phyloP scores from a whole-genome alignment of 2,797 vertebrate species.

The Petrocephalus schoutedeni region DNA sequence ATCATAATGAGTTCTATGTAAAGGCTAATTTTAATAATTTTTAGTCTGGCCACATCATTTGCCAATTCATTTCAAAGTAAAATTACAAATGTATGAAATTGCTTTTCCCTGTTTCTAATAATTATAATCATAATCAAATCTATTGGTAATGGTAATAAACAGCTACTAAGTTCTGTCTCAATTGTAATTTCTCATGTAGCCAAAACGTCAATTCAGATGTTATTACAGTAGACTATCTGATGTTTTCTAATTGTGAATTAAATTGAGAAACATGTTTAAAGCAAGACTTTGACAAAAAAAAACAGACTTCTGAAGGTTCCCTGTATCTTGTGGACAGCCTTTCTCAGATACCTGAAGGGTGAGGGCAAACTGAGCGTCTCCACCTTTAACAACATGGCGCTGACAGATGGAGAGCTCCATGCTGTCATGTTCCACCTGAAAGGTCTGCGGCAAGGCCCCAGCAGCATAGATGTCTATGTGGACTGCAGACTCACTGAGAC shows the following conservation, averaged over 20 bases:
- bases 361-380: slow-evolving; percentile 72
- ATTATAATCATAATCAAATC: background rate
- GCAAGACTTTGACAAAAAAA: background rate
- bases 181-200: background rate
- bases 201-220: background rate
- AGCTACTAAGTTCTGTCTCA: background rate
- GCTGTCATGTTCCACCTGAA: slow-evolving; percentile 78
- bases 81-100: background rate
- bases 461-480: slow-evolving; percentile 73
- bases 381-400: slow-evolving; percentile 74
- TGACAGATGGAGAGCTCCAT: slow-evolving; percentile 81
- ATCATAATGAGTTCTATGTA: background rate
- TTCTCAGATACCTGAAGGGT: slow-evolving; percentile 76
- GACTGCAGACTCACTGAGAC: slow-evolving; percentile 82
- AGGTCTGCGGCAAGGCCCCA: slow-evolving; percentile 67
- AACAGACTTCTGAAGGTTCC: background rate
- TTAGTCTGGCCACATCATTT: background rate
- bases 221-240: background rate
- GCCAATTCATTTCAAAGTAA: background rate
- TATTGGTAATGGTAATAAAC: background rate
- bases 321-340: slow-evolving; percentile 55
- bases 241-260: background rate
- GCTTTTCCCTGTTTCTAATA: background rate
- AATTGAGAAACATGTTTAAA: background rate
- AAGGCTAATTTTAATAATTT: background rate